Conservation (phyloP, 1,140 invertebrate genomes). For the Lepidotrigona ventralis region DNA sequence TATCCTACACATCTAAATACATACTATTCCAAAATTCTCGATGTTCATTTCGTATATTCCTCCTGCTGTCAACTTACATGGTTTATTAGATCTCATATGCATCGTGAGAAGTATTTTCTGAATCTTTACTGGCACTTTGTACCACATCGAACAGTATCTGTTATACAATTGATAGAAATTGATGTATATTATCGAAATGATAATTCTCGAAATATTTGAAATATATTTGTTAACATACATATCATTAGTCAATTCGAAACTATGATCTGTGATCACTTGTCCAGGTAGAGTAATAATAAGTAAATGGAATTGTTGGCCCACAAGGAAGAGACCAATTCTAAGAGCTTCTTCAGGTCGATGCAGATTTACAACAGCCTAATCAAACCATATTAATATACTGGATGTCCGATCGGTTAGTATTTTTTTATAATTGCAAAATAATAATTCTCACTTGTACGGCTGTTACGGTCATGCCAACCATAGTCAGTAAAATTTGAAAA, state of each 20-base stretch:
- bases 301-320: neutral
- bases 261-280: slow-evolving; percentile 3
- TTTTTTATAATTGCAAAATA: too few relatives aligned
- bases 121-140: neutral
- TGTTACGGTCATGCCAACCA: neutral
- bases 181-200: neutral
- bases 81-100: neutral
- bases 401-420: too few relatives aligned
- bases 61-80: slow-evolving; percentile 11
- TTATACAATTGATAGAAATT: neutral
- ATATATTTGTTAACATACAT: neutral
- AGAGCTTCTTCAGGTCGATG: neutral
- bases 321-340: slow-evolving; percentile 3
- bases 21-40: slow-evolving; percentile 20
- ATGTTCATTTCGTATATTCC: slow-evolving; percentile 20
- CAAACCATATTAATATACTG: neutral
- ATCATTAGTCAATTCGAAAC: neutral
- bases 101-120: neutral
- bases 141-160: slow-evolving; percentile 6
- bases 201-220: neutral
- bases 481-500: slow-evolving; percentile 1
- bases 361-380: neutral
- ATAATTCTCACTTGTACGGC: slow-evolving; percentile 15
- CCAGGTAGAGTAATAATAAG: slow-evolving; percentile 1
- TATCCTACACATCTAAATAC: neutral